A percentile compares a stretch with the other conserved stretches of the same genome.
Evolutionary conservation across 2,113 vertebrate genomes (phyloP).

Genomic region (Salvator merianae): DNA sequence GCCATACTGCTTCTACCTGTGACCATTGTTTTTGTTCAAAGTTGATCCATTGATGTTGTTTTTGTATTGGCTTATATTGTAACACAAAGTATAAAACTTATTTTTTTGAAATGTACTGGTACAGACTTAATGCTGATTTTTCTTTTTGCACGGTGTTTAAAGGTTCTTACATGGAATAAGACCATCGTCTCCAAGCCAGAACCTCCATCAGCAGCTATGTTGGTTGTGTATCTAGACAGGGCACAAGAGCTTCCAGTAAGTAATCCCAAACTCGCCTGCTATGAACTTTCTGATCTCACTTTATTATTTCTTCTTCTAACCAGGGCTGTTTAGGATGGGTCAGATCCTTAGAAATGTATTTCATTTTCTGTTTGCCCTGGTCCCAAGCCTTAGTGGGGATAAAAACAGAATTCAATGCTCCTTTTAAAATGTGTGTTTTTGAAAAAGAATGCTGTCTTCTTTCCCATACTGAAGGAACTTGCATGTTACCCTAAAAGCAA

Average conservation of each 20-base stretch:
- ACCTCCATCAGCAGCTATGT: conserved; percentile 86
- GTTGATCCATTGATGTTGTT: too few species aligned
- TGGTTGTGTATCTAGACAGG: conserved; percentile 87
- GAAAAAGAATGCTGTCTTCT: too few species aligned
- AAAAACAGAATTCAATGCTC: not conserved
- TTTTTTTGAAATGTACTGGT: not conserved
- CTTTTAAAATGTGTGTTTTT: not conserved
- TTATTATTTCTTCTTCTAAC: not conserved
- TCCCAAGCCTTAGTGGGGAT: not conserved
- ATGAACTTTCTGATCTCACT: not conserved
- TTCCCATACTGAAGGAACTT: not conserved
- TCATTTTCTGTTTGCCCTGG: not conserved
- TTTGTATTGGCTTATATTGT: too few species aligned
- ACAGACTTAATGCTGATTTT: not conserved
- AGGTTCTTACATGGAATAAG: conserved; percentile 88
- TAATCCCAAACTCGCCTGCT: not conserved
- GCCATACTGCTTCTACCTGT: too few species aligned
- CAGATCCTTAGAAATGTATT: not conserved
- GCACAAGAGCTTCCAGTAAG: conserved; percentile 87
- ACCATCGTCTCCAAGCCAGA: conserved; percentile 76
- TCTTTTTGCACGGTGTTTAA: not conserved
- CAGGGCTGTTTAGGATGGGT: not conserved
- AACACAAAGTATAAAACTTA: too few species aligned
- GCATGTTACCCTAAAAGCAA: too few species aligned
- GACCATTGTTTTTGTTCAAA: too few species aligned